Base-by-base conservation (phyloP, 2,888 invertebrate genomes). In the Diarsia rubi region DNA sequence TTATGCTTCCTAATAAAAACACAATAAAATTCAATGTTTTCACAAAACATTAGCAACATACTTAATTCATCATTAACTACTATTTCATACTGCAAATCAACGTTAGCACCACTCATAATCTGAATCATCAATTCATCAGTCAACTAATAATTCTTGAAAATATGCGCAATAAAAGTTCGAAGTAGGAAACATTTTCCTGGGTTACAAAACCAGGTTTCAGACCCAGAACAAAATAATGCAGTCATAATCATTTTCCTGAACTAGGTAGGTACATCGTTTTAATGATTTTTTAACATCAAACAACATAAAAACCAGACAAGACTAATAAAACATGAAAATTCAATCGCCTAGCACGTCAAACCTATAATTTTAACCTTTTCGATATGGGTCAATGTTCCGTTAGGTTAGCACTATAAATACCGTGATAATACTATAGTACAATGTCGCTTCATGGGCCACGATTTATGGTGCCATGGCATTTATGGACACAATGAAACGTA, bases 391-490 rank as follows among this genome's bases (percentile, higher is more conserved):
- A 94, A 92, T 93, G 93, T 93, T 90, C 92, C 92, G 90, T 91
- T 91, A 86, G 87, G 88, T 89, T 88, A 77, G 87, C 86, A 84
- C 82, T 83, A 83, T 87, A 88, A 88, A 81, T 75, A 79, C 85
- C 88, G 86, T 89, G 87, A 88, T 89, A 86, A 84, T 84, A 75
- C 83, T 78, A 84, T 87, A 87, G 88, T 84, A 93, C 91, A 92
- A 91, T 92, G 91, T 92, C 91, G 90, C 89, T 92, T 91, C 94
- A 92, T 90, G 92, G 91, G 86, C 86, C 90, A 87, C 90, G 92
- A 92, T 94, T 95, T 94, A 95, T 93, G 93, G 91, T 92, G 94
- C 90, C 94, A 91, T 91, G 95, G 89, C 96, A 95, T 95, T 95
- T 95, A 93, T 90, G 89, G 90, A 90, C 90, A 93, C 93, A 93